Conservation (phyloP, 2,888 invertebrate genomes). For the Seira sanloemensis region DNA sequence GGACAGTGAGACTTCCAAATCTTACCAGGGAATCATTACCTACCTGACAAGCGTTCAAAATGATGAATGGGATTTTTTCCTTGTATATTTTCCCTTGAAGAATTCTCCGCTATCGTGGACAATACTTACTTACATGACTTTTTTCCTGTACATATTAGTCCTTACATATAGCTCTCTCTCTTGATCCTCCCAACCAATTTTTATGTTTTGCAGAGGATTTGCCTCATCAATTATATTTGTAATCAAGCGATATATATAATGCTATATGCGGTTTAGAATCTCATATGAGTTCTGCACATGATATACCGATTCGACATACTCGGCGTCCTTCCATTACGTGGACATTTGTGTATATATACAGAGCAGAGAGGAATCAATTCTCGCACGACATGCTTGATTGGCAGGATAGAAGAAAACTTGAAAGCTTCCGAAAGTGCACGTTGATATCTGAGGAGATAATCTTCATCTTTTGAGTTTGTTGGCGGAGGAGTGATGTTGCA, state of each 20-base stretch:
- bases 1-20: too few relatives aligned
- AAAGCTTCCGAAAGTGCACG: slow-evolving; percentile 17
- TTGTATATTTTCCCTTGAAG: not conserved
- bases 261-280: not conserved
- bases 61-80: slow-evolving; percentile 40
- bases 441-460: slow-evolving; percentile 36
- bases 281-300: not conserved
- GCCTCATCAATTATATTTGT: slow-evolving; percentile 45
- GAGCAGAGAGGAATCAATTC: slow-evolving; percentile 38
- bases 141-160: too few relatives aligned
- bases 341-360: not conserved
- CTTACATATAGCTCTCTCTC: slow-evolving; percentile 1
- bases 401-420: slow-evolving; percentile 22
- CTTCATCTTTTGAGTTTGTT: not conserved
- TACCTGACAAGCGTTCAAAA: slow-evolving; percentile 47
- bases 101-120: not conserved
- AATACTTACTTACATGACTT: too few relatives aligned
- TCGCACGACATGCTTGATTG: slow-evolving; percentile 43
- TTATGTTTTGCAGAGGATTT: slow-evolving; percentile 28
- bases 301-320: not conserved
- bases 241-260: slow-evolving; percentile 19
- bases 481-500: not conserved
- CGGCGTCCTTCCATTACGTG: not conserved
- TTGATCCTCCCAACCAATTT: slow-evolving; percentile 37
- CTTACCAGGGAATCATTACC: slow-evolving; percentile 22